phyloP scores from a whole-genome alignment of 2,797 vertebrate species.

The Rhabdomys pumilio region DNA sequence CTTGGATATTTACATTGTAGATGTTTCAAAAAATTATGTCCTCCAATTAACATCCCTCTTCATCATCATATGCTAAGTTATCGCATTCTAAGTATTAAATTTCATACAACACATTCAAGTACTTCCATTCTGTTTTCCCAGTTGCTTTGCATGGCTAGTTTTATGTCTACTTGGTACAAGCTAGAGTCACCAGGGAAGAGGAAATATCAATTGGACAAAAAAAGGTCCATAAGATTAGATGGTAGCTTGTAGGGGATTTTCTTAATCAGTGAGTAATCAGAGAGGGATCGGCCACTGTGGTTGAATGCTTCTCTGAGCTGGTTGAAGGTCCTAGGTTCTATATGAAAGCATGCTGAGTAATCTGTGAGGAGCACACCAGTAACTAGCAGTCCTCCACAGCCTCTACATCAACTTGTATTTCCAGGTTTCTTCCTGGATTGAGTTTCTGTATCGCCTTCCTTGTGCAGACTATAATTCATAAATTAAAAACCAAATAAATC shows the following conservation, averaged over 20 bases:
- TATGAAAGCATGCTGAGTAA: not conserved
- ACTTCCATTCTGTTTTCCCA: not conserved
- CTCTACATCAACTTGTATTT: not conserved
- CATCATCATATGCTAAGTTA: slow-evolving; percentile 12
- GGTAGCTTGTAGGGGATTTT: not conserved
- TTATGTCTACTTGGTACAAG: not conserved
- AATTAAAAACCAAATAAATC: not conserved
- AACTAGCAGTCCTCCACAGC: not conserved
- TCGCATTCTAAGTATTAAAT: not conserved
- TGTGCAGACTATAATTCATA: not conserved
- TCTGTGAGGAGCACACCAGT: not conserved
- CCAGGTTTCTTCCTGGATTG: not conserved
- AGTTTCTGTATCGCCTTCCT: not conserved
- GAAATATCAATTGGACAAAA: not conserved
- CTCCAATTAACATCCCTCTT: not conserved
- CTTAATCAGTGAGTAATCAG: not conserved
- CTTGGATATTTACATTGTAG: not conserved
- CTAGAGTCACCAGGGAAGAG: not conserved
- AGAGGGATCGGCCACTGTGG: no score
- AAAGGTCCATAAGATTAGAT: not conserved
- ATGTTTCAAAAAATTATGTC: not conserved
- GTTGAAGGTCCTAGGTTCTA: not conserved
- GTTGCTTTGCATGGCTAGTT: not conserved
- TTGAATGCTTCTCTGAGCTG: no score
- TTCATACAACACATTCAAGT: not conserved